Evolutionary conservation across 37 sponge, comb jelly and placozoan species (phyloP), one percentile per base, ranked within the genome.

Genomic region (Halichondria panicea): DNA sequence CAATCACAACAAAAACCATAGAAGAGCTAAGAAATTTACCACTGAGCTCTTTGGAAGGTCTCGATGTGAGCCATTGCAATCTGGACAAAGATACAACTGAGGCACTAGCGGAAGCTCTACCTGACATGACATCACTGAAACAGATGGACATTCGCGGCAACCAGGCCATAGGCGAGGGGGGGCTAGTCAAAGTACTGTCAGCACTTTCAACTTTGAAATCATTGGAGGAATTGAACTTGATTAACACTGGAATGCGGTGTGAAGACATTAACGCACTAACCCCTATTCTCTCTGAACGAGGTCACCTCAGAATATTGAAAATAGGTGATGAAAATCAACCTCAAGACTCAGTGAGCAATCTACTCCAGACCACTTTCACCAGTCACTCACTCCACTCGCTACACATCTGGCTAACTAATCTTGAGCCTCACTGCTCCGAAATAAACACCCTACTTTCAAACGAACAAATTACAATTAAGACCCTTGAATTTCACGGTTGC

Each of bases 31-130:
- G 25, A 21, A 27, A 72, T 11, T 40, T 72, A 28, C 73, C 73
- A 38, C 42, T n/a, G 42, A 40, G 2, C 37, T 11, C 57, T 24
- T 1, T 72, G 13, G n/a, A 19, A 8, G 73, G 73, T 7, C 41
- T 72, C 6, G 73, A 72, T 36, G 58, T 72, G n/a, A 72, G 73
- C 41, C 73, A 72, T 59, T 55, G 73, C 43, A 41, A 56, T 21
- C 59, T 72, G 22, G 73, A 72, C 24, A 27, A 40, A 18, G 9
- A 27, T 9, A 50, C 35, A 1, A 22, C 38, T 1, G n/a, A 38
- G 42, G 7, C 24, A 8, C 59, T 72, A 1, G 63, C 76, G 3
- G 44, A 37, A 32, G 7, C 48, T 13, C 4, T 75, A 24, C 45
- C 64, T 13, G 9, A 6, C 12, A 44, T 57, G 33, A 62, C 30